Evolutionary conservation across 2,888 invertebrate genomes (phyloP).

Genomic region (Campaea margaritaria): DNA sequence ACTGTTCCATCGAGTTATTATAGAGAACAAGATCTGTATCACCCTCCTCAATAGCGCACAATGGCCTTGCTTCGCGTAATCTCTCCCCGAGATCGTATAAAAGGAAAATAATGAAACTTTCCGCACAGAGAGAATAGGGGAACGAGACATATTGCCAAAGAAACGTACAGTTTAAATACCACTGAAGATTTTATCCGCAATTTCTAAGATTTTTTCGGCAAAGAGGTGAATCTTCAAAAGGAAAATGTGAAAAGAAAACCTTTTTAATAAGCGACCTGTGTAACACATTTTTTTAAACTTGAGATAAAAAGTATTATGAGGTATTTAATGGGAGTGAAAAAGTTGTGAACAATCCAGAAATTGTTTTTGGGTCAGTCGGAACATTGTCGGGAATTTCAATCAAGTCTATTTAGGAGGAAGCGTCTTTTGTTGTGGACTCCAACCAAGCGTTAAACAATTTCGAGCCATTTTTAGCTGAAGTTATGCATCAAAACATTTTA

Average conservation of each 20-base stretch:
- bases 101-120: slow-evolving; percentile 57
- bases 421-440: slow-evolving; percentile 19
- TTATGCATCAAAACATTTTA: too few relatives aligned
- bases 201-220: slow-evolving; percentile 36
- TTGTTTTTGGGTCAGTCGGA: slow-evolving; percentile 45
- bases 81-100: slow-evolving; percentile 54
- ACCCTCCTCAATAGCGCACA: slow-evolving; percentile 52
- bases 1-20: slow-evolving; percentile 48
- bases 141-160: slow-evolving; percentile 47
- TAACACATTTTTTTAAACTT: slow-evolving; percentile 45
- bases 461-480: too few relatives aligned
- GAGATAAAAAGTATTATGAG: slow-evolving; percentile 40
- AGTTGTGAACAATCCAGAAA: slow-evolving; percentile 46
- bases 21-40: slow-evolving; percentile 53
- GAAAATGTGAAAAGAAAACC: slow-evolving; percentile 45
- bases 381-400: slow-evolving; percentile 48
- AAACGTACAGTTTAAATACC: slow-evolving; percentile 45
- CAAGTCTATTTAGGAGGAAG: slow-evolving; percentile 40
- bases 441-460: slow-evolving; percentile 1
- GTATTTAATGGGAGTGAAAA: slow-evolving; percentile 40
- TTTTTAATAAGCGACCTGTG: slow-evolving; percentile 47
- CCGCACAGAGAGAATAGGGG: slow-evolving; percentile 41
- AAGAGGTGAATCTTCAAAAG: slow-evolving; percentile 44
- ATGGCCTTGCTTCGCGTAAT: slow-evolving; percentile 53
- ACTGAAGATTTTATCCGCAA: slow-evolving; percentile 29